Conservation (phyloP, 2,113 vertebrate genomes). For the Forbesichthys papilliferus region DNA sequence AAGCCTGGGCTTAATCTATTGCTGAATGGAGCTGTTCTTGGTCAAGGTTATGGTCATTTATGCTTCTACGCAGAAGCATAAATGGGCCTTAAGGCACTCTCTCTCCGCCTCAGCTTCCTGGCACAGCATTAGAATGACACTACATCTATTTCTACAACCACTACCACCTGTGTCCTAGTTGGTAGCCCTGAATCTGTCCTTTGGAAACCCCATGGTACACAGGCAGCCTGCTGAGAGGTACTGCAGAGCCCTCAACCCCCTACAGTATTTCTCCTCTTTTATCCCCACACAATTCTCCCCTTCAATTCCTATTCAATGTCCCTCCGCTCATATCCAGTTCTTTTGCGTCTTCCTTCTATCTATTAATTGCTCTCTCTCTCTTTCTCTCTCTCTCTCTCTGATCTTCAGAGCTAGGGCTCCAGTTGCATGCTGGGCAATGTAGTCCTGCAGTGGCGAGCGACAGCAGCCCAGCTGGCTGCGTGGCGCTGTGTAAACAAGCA, state of each 20-base stretch:
- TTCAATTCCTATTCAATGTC: neutral
- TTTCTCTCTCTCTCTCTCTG: neutral
- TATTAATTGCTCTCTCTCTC: neutral
- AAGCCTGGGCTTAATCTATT: too few species aligned
- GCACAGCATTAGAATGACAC: constrained; percentile 19
- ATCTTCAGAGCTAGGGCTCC: neutral
- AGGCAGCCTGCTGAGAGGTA: constrained; percentile 6
- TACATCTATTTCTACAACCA: constrained; percentile 13
- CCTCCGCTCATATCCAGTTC: neutral
- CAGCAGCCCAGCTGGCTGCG: constrained; percentile 31
- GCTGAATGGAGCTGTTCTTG: constrained; percentile 4
- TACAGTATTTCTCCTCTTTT: neutral
- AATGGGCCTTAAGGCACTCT: too few species aligned
- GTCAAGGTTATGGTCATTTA: constrained; percentile 30
- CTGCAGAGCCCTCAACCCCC: neutral
- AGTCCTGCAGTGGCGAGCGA: neutral
- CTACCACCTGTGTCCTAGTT: constrained; percentile 48
- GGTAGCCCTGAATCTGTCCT: constrained; percentile 41
- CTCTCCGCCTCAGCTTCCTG: too few species aligned
- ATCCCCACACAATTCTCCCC: neutral
- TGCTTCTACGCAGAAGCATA: too few species aligned
- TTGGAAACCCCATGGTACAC: constrained; percentile 15
- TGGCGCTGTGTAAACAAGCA: constrained; percentile 53
- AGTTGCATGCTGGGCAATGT: constrained; percentile 16
- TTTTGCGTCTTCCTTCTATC: neutral